Base-by-base conservation (phyloP, 92 coral and sea anemone genomes). In the Montipora capitata region DNA sequence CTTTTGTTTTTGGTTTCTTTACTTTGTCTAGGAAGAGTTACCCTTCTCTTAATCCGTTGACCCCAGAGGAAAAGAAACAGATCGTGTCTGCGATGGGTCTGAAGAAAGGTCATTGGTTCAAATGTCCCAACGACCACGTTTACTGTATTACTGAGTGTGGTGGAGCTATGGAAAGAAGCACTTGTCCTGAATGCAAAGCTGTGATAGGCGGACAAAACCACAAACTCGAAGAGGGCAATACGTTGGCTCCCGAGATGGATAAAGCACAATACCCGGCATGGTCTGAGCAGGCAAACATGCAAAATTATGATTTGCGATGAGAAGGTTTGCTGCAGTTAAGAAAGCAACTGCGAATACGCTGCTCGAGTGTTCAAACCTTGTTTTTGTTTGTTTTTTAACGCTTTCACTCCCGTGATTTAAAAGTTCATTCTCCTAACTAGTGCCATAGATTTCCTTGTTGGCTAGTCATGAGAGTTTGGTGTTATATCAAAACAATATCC, bases 221-320 rank as follows among this genome's bases (percentile, higher is more conserved):
- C 77, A 18, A n/a, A 43, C 86, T 94, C 52, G 91, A 15, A 48
- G 91, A 89, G 12, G 94, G 92, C 0, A 96, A 96, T 82, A 63
- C 66, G 58, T 72, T 96, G 65, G 99, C 99, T 7, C 72, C 98
- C 2, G 99, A 96, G 79, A 96, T 96, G 98, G 99, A 96, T 72
- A 89, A 87, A 5, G 99, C 98, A 4, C 77, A 52, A 65, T 59
- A 79, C 72, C 10, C 96, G 15, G 99, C 98, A 38, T 96, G 99
- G 99, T 95, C 98, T 78, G 96, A 95, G 52, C 98, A 91, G 76
- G 96, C 98, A 16, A 95, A 96, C 86, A 59, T 95, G 75, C 76
- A n/a, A 51, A 96, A 96, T 88, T 96, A 96, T 76, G 92, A 2
- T 38, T 49, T 61, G 38, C 0, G 15, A 10, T 48, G 52, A 48